Evolutionary conservation across 2,888 invertebrate genomes (phyloP), one percentile per base, ranked within the genome.

Genomic region (Tribolium freemani): DNA sequence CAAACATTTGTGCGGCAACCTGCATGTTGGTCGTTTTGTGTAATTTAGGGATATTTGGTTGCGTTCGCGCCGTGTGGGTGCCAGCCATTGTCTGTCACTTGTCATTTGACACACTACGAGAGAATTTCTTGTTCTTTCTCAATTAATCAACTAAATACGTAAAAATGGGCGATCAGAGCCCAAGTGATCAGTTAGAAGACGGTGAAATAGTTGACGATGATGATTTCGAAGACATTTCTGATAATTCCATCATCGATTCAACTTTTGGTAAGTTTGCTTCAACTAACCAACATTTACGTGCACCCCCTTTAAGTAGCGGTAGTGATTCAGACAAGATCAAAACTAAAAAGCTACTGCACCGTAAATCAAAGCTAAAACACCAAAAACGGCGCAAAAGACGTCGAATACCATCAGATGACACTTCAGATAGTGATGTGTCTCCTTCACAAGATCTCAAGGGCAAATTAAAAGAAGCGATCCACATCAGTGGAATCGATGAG

Each of bases 381-480:
- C 75, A 69, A 10, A 68, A 56, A 68, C 46, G 66, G 48, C 58
- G 60, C 45, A 48, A 58, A 58, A 46, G 45, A 11, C 30, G 16
- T 3, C 44, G 63, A n/a, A 10, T 26, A 20, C 13, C 57, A 58
- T 74, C 75, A 1, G 16, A 16, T n/a, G 72, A 68, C 20, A 76
- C 75, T 60, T 79, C 81, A n/a, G 83, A 83, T 26, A 81, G 79
- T 63, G 83, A 83, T 71, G 76, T 78, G 76, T 61, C 81, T 78
- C 72, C 75, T 71, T 38, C 73, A 76, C 21, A 82, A 79, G 16
- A 76, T 75, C 21, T 72, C 77, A 76, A 75, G 53, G 48, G 72
- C 56, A 60, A 89, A 82, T 82, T 91, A 73, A 89, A 88, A 74
- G 86, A 90, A 82, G 90, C 90, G 60, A 88, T 90, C 44, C 83